A percentile compares a stretch with the other conserved stretches of the same genome.
Conservation (phyloP, 2,888 invertebrate species). For the Microplitis deprimator region DNA sequence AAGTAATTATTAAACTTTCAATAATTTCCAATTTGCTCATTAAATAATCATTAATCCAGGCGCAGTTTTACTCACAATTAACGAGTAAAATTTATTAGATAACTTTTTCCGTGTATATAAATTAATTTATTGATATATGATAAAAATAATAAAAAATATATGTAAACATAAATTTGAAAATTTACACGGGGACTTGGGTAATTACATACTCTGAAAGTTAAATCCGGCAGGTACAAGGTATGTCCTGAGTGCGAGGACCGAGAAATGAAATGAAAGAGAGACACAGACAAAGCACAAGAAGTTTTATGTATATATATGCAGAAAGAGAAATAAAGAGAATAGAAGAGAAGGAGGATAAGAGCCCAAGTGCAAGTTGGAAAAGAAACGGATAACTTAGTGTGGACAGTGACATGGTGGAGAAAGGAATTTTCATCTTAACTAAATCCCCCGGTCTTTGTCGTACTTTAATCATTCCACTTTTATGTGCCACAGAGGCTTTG, state of each 20-base stretch:
- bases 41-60: no score
- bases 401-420: neutral
- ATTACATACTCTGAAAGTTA: neutral
- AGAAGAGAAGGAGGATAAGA: neutral
- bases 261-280: neutral
- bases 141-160: neutral
- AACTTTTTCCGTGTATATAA: no score
- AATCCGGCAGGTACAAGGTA: neutral
- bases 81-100: no score
- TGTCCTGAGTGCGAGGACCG: neutral
- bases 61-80: no score
- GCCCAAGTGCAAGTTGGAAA: neutral
- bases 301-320: neutral
- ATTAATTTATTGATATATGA: neutral
- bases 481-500: neutral
- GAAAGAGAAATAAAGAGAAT: neutral
- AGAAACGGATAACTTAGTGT: neutral
- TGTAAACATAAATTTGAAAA: neutral
- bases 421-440: constrained; percentile 29
- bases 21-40: no score
- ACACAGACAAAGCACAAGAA: neutral
- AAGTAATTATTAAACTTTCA: no score
- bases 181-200: neutral
- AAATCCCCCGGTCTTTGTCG: constrained; percentile 1
- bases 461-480: neutral